Evolutionary conservation across 1,140 invertebrate species (phyloP), one percentile per base, ranked within the genome.

Genomic region (Teleopsis dalmanni): DNA sequence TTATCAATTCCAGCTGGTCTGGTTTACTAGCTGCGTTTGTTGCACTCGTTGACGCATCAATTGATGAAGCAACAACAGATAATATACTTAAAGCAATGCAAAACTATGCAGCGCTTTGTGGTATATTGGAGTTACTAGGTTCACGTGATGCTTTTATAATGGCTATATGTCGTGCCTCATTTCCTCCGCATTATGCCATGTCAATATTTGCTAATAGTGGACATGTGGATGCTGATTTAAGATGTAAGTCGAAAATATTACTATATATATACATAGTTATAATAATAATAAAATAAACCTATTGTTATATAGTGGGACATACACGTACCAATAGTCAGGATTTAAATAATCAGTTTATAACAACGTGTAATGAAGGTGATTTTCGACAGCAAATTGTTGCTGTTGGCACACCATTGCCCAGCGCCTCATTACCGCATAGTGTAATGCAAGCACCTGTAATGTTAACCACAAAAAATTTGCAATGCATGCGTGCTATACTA

Each of bases 391-490:
- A 96, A 74, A 91, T 97, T 37, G 92, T 97, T 29, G 93, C 90
- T 52, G 88, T 92, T 47, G 93, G 93, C 11, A 95, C 92, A 5
- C 87, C 93, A 19, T 69, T 96, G 50, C 87, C 90, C 3, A 91
- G 89, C 31, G 81, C 88, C 37, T 84, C 88, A 11, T 70, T 81
- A 61, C 90, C 79, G 45, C 79, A 65, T 40, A 68, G 60, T 27
- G 82, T 86, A 18, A 87, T 90, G 64, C 88, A 91, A 72, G 88
- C 88, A n/a, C 89, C 90, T n/a, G 95, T 98, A 26, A 95, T 98
- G 91, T 77, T 99, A 58, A 98, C 95, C 5, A 88, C 93, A 0
- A 95, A 98, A 63, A 98, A 99, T 78, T 78, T 99, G 18, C 91
- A 97, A 58, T 95, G 93, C 33, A 95, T 98, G 85, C 78, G 92